Evolutionary conservation across 1,140 invertebrate species (phyloP).

Genomic region (Matsumurasca onukii): DNA sequence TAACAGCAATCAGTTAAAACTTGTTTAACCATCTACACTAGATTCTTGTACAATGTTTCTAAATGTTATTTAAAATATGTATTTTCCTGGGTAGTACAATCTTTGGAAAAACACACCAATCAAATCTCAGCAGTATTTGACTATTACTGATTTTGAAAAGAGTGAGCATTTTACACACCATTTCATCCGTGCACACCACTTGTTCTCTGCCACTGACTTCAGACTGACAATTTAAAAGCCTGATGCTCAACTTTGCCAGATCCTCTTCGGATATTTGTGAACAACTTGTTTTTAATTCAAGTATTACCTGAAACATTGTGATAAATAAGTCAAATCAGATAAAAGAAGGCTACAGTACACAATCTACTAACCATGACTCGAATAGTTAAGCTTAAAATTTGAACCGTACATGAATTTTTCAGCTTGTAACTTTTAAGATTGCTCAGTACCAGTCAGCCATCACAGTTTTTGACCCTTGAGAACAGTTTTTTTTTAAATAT

Average conservation of each 20-base stretch:
- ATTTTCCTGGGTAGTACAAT: too few relatives aligned
- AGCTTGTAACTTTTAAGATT: neutral
- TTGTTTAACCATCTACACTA: too few relatives aligned
- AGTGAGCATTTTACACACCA: too few relatives aligned
- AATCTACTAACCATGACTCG: neutral
- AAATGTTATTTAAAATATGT: too few relatives aligned
- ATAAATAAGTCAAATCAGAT: neutral
- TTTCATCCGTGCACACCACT: slow-evolving; percentile 60
- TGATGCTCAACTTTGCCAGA: slow-evolving; percentile 65
- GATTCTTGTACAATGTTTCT: too few relatives aligned
- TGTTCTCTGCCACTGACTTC: slow-evolving; percentile 59
- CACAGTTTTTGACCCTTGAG: neutral
- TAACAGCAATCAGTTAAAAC: too few relatives aligned
- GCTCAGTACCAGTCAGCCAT: neutral
- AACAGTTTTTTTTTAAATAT: neutral
- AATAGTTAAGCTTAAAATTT: neutral
- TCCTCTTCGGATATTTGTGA: slow-evolving; percentile 62
- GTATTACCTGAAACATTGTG: slow-evolving; percentile 52
- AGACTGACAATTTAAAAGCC: slow-evolving; percentile 69
- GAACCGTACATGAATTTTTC: neutral
- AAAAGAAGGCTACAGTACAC: neutral
- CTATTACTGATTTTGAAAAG: too few relatives aligned
- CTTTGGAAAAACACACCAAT: too few relatives aligned
- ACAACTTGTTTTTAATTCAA: slow-evolving; percentile 59
- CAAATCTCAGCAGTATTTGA: too few relatives aligned